Base-by-base conservation (phyloP, 2,113 vertebrate genomes). In the Anarhynchus alexandrinus region DNA sequence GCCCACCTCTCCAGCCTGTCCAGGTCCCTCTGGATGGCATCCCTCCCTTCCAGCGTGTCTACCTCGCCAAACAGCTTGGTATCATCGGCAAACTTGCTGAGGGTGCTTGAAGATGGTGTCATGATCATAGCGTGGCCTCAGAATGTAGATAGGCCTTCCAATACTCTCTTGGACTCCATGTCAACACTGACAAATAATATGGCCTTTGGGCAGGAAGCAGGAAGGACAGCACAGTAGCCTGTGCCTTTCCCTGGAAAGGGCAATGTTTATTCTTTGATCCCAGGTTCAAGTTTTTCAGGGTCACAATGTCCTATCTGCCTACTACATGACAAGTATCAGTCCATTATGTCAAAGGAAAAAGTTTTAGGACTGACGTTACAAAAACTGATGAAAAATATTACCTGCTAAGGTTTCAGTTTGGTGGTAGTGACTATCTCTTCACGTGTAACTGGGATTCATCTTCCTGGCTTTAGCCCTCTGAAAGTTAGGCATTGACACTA, bases 131-230 rank as follows among this genome's bases (percentile, higher is more conserved):
- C 8, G 36, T 18, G 21, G 6, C 3, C 87, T 91, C 55, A 78
- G 42, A 51, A 64, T 27, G 12, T 7, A 78, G 45, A 54, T 0
- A 2, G 27, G 38, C 2, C 0, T 9, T 42, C 11, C 14, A 27
- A 1, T 29, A 26, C 6, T 52, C 8, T 47, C 23, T 54, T 73
- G 45, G 43, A 49, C 5, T 62, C 29, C 9, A 6, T 22, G 26
- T 36, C 29, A 58, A 21, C 9, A 21, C 4, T 54, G 18, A 66
- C 3, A 47, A 47, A 52, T 34, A 36, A 30, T 18, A 25, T 1
- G 4, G 6, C 5, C 90, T 88, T 86, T 58, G 23, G 8, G 29
- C 7, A 66, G 10, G 27, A 69, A 86, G 15, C 5, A 73, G 36
- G 21, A 77, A 47, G 11, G 15, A 76, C 19, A 79, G 15, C 12